Conservation (phyloP, 2,113 vertebrate species). For the Rhipidura dahli region DNA sequence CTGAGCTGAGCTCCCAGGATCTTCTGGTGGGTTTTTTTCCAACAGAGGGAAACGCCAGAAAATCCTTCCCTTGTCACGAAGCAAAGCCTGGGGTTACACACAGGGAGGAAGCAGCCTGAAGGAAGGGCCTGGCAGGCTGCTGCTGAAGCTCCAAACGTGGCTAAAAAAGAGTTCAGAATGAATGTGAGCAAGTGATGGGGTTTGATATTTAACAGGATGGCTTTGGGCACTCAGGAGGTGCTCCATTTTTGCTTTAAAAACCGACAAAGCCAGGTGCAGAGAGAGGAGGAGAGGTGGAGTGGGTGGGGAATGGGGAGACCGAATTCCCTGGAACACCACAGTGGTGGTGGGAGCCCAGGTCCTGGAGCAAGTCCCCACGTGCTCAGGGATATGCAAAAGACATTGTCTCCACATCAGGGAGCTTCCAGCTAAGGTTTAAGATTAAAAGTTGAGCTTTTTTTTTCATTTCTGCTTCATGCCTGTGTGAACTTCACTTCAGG, state of each 20-base stretch:
- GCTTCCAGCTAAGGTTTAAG: neutral
- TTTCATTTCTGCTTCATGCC: neutral
- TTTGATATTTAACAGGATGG: neutral
- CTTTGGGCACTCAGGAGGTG: neutral
- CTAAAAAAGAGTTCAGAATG: neutral
- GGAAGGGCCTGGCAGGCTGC: neutral
- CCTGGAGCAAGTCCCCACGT: neutral
- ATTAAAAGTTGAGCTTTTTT: neutral
- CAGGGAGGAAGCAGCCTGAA: constrained; percentile 2
- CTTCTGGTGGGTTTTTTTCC: neutral
- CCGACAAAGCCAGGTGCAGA: neutral
- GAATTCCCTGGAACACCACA: neutral
- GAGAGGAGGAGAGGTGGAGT: neutral
- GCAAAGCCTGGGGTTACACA: neutral
- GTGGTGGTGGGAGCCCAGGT: neutral
- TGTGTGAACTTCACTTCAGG: neutral
- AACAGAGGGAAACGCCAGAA: neutral
- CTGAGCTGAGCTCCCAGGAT: neutral
- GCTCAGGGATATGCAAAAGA: neutral
- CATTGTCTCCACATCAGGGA: neutral
- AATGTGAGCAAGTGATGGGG: neutral
- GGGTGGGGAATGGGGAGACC: neutral
- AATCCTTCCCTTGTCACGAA: neutral
- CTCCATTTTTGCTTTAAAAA: neutral
- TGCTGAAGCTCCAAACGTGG: neutral